Percentiles rank a stretch among this genome's conserved stretches.
phyloP scores from a whole-genome alignment of 2,888 invertebrate species.

The Drosophila eohydei region DNA sequence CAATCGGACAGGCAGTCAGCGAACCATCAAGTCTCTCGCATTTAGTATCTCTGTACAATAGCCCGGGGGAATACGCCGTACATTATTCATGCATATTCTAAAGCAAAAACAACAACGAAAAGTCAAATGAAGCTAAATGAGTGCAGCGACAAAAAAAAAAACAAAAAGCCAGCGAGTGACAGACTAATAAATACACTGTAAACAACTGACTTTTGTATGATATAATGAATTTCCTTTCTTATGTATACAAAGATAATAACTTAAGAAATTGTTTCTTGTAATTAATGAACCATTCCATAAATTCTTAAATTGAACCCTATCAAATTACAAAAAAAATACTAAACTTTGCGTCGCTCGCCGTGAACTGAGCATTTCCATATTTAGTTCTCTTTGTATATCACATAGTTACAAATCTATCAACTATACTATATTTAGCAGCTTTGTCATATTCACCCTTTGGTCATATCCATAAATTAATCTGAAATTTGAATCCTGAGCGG shows the following conservation, averaged over 20 bases:
- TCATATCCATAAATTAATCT: not conserved
- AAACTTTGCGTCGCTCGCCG: too few relatives aligned
- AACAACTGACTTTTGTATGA: not conserved
- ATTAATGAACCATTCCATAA: not conserved
- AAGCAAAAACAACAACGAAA: conserved; percentile 52
- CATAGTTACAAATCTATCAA: not conserved
- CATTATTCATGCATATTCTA: conserved; percentile 63
- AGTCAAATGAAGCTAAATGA: conserved; percentile 78
- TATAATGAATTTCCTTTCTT: too few relatives aligned
- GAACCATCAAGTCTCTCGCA: conserved; percentile 59
- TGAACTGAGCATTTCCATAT: not conserved
- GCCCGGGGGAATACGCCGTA: conserved; percentile 47
- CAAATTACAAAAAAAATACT: not conserved
- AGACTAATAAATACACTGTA: conserved; percentile 34
- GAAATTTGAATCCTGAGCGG: not conserved
- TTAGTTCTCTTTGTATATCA: not conserved
- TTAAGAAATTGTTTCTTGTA: too few relatives aligned
- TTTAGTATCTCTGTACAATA: conserved; percentile 42
- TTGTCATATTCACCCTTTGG: not conserved
- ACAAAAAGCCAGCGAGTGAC: conserved; percentile 23
- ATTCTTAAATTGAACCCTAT: not conserved
- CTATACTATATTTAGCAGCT: not conserved
- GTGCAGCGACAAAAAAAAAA: conserved; percentile 71
- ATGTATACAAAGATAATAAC: too few relatives aligned
- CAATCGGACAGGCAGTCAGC: conserved; percentile 42